Evolutionary conservation across 35 echinoderm and acorn worm genomes (phyloP).

Genomic region (Hemicentrotus pulcherrimus): DNA sequence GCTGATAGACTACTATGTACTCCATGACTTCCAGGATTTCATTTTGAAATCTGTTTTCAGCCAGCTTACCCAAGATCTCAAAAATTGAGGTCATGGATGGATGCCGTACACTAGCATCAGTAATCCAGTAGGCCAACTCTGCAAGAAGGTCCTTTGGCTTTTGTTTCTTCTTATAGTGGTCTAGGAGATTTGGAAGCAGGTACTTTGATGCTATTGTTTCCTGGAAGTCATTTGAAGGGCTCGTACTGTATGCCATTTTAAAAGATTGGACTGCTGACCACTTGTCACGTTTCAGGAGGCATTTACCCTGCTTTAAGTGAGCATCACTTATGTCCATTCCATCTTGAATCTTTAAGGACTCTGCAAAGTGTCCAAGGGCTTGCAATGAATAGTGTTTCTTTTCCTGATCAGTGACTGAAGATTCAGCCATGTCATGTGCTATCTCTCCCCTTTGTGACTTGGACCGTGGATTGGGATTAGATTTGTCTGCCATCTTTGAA

Average conservation of each 20-base stretch:
- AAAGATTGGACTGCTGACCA: conserved; percentile 30
- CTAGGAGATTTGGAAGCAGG: background rate
- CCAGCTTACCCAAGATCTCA: background rate
- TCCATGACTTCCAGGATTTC: conserved; percentile 35
- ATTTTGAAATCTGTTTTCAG: background rate
- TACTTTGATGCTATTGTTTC: background rate
- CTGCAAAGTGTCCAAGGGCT: background rate
- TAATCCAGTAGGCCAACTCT: conserved; percentile 43
- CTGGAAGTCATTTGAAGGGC: background rate
- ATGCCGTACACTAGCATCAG: background rate
- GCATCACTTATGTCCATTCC: background rate
- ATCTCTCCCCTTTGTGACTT: background rate
- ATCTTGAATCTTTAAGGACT: conserved; percentile 27
- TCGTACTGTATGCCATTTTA: conserved; percentile 33
- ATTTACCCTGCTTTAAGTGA: conserved; percentile 6
- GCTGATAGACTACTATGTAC: background rate
- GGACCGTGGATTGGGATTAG: background rate
- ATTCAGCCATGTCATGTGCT: background rate
- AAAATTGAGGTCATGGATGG: background rate
- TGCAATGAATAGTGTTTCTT: background rate
- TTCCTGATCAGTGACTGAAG: background rate
- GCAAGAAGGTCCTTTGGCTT: background rate
- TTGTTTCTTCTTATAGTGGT: background rate
- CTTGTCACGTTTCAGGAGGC: background rate
- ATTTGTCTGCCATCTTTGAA: background rate